phyloP scores from a whole-genome alignment of 2,113 vertebrate genomes.

The Arothron firmamentum region DNA sequence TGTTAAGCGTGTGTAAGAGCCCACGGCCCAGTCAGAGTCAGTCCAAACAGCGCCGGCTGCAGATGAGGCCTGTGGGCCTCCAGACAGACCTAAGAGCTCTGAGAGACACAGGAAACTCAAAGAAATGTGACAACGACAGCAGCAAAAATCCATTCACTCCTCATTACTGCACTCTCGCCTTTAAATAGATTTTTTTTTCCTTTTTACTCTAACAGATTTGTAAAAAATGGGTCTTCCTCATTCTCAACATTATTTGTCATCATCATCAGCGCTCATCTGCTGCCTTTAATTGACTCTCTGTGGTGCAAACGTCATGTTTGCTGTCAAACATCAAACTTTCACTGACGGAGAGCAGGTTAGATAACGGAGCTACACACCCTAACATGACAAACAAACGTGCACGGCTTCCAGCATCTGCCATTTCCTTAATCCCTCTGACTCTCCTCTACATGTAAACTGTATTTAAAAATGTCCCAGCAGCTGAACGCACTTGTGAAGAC shows the following conservation, averaged over 20 bases:
- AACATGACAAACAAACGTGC: constrained; percentile 6
- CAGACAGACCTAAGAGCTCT: constrained; percentile 43
- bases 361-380: background rate
- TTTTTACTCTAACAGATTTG: too few relatives aligned
- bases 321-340: too few relatives aligned
- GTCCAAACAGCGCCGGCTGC: constrained; percentile 29
- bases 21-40: background rate
- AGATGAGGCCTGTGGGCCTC: constrained; percentile 42
- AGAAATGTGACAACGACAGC: constrained; percentile 25
- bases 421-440: background rate
- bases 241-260: too few relatives aligned
- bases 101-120: constrained; percentile 40
- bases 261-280: too few relatives aligned
- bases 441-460: constrained; percentile 19
- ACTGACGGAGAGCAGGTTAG: too few relatives aligned
- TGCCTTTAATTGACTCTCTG: too few relatives aligned
- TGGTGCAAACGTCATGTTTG: too few relatives aligned
- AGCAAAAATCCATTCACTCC: too few relatives aligned
- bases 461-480: constrained; percentile 35
- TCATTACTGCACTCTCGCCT: too few relatives aligned
- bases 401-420: background rate
- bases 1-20: constrained; percentile 37
- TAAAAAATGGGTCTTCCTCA: too few relatives aligned
- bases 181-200: too few relatives aligned
- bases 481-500: constrained; percentile 45